Percentiles rank a stretch among this genome's conserved stretches.
phyloP scores from a whole-genome alignment of 2,113 vertebrate species.

The Choloepus hoffmanni region DNA sequence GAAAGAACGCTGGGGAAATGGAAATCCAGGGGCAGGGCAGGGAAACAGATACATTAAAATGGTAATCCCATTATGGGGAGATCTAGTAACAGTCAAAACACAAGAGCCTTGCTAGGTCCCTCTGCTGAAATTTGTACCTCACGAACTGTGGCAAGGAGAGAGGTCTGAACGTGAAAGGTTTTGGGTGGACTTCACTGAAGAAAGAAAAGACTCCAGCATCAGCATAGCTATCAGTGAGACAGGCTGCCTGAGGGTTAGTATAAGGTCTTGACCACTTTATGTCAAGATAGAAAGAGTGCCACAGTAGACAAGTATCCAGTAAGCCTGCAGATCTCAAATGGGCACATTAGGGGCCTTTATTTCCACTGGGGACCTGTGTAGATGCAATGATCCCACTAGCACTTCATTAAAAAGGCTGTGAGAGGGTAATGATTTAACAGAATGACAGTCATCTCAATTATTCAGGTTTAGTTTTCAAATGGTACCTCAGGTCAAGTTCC shows the following conservation, averaged over 20 bases:
- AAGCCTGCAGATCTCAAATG: not conserved
- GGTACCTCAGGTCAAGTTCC: not conserved
- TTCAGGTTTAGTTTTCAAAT: slow-evolving; percentile 17
- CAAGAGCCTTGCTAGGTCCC: not conserved
- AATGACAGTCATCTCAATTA: not conserved
- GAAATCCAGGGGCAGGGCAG: not conserved
- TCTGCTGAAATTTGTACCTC: slow-evolving; percentile 33
- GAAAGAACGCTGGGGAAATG: not conserved
- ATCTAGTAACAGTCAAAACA: not conserved
- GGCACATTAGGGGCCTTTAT: not conserved
- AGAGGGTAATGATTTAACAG: not conserved
- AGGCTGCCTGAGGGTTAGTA: not conserved
- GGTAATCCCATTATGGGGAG: not conserved
- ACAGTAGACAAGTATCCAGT: not conserved
- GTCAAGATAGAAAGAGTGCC: not conserved
- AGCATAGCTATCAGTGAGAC: not conserved
- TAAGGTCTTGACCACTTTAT: not conserved
- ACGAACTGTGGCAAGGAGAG: not conserved
- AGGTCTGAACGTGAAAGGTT: not conserved
- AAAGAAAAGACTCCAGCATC: not conserved
- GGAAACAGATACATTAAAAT: slow-evolving; percentile 9
- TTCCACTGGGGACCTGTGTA: not conserved
- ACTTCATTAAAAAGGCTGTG: not conserved
- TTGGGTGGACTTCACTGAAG: not conserved
- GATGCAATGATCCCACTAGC: not conserved